Evolutionary conservation across 2,888 invertebrate species (phyloP), one percentile per base, ranked within the genome.

Genomic region (Eupeodes luniger): DNA sequence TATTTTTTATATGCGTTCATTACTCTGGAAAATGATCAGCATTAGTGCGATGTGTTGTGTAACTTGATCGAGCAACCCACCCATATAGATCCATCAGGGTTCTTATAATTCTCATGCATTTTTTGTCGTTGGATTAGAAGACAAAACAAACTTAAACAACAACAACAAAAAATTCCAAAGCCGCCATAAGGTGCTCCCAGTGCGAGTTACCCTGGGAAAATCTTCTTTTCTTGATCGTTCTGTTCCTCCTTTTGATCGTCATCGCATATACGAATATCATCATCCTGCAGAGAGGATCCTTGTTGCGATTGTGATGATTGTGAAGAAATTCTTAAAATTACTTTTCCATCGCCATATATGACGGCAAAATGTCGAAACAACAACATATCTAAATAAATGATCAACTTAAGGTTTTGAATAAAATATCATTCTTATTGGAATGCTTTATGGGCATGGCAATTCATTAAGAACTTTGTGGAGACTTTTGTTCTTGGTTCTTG

Each of bases 11-110:
- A 40, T 40, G 66, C 61, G 19, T 78, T 72, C 75, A 86, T 78
- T 78, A 61, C 78, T 83, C 55, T 86, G 78, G 82, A 86, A 79
- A 86, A 82, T 61, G 67, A 67, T 66, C 66, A 47, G 78, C 66
- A 79, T 79, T 79, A 79, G 72, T 51, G 6, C 34, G 47, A 66
- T 44, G 61, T 40, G 69, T 62, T 49, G 69, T 85, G 89, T 85
- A 89, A 89, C 89, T 66, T 85, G 89, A 89, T 89, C 85, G 78
- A 81, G 2, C 11, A 36, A 79, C 81, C 81, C 82, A 82, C 85
- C 85, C 85, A 89, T 85, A 85, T 70, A 76, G 89, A 40, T 40
- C 40, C 40, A 67, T 85, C 89, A 12, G 55, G 53, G 70, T 70
- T 69, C 19, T 69, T 34, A 51, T 34, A 69, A n/a, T 78, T 77